phyloP scores from a whole-genome alignment of 2,888 invertebrate genomes.

The Melinaea marsaeus region DNA sequence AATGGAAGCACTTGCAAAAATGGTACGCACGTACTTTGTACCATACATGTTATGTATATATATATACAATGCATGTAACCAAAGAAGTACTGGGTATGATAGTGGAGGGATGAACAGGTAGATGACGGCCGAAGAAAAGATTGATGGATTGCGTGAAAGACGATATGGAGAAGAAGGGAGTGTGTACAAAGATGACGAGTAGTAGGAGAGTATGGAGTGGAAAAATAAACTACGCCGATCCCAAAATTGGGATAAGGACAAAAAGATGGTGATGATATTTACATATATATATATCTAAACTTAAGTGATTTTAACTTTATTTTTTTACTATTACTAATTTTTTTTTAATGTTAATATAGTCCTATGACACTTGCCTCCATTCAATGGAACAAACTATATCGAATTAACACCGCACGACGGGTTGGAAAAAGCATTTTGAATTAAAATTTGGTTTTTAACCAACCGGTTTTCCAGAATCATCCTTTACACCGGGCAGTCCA shows the following conservation, averaged over 20 bases:
- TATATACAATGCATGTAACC: too few species aligned
- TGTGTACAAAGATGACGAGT: too few species aligned
- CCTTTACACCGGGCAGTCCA: constrained; percentile 88
- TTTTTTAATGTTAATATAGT: constrained; percentile 67
- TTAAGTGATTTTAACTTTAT: background rate
- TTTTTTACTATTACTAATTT: constrained; percentile 4
- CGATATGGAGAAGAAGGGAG: too few species aligned
- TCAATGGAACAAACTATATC: constrained; percentile 87
- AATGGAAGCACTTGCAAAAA: constrained; percentile 82
- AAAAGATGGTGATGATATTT: too few species aligned
- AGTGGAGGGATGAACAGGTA: too few species aligned
- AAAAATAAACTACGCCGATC: too few species aligned
- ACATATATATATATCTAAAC: background rate
- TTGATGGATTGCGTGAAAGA: too few species aligned
- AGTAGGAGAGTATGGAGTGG: too few species aligned
- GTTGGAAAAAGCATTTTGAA: constrained; percentile 84
- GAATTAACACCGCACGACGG: constrained; percentile 86
- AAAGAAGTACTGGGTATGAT: too few species aligned
- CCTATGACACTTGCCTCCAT: constrained; percentile 80
- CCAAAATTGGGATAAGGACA: too few species aligned
- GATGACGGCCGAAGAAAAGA: too few species aligned
- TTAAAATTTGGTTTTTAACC: constrained; percentile 91
- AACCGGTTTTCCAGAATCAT: constrained; percentile 87
- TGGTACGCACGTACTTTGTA: constrained; percentile 63
- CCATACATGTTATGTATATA: too few species aligned